A percentile compares a stretch with the other conserved stretches of the same genome.
These are phyloP conservation scores for Hippocampus comes DNA, from an alignment of 2,113 vertebrate species.

Conservation along the genomic window DNA sequence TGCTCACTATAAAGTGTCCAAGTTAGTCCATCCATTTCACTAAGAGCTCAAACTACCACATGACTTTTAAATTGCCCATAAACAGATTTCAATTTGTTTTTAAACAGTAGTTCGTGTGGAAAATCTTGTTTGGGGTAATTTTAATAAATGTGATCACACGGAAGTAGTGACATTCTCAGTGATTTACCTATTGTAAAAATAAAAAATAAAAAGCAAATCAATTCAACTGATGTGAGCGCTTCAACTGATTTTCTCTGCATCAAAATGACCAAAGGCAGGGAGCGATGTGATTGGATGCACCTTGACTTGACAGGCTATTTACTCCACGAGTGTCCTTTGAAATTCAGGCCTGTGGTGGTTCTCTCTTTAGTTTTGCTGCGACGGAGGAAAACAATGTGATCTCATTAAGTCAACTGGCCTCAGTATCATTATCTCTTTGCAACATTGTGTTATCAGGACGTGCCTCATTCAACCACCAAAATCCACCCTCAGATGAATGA, in stretches of 20 bases:
- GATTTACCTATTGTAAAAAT: too few species aligned
- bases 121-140: too few species aligned
- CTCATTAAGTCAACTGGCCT: slow-evolving; percentile 50
- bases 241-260: slow-evolving; percentile 6
- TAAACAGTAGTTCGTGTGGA: too few species aligned
- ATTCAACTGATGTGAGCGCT: neutral
- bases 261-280: slow-evolving; percentile 22
- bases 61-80: too few species aligned
- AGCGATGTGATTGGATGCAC: slow-evolving; percentile 41
- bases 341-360: slow-evolving; percentile 33
- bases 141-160: too few species aligned
- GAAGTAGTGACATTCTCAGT: too few species aligned
- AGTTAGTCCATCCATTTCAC: too few species aligned
- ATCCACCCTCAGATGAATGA: neutral
- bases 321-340: slow-evolving; percentile 27
- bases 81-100: too few species aligned
- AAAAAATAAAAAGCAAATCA: too few species aligned
- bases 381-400: slow-evolving; percentile 38
- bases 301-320: slow-evolving; percentile 38
- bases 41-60: too few species aligned
- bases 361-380: slow-evolving; percentile 26
- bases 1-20: too few species aligned
- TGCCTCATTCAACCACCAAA: neutral
- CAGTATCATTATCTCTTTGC: slow-evolving; percentile 23
- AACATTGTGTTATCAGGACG: slow-evolving; percentile 2